A percentile compares a stretch with the other conserved stretches of the same genome.
Conservation (phyloP, 2,797 vertebrate species). For the Argentina silus region DNA sequence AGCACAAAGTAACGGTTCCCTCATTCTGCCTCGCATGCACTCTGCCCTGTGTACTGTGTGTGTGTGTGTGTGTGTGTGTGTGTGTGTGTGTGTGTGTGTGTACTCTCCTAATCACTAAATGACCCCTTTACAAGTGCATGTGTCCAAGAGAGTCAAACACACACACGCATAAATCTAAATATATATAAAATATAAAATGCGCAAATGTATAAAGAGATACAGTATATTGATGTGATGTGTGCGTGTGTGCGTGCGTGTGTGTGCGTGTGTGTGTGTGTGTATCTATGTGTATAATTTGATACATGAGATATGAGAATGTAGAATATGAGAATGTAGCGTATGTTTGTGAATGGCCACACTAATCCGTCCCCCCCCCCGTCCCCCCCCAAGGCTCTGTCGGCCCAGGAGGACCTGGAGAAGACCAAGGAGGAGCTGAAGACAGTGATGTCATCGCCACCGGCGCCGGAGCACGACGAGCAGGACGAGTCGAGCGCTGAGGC, state of each 20-base stretch:
- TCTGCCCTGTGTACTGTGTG: neutral
- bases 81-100: no score
- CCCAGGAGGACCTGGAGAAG: constrained; percentile 95
- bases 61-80: no score
- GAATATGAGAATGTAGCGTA: neutral
- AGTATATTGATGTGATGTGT: no score
- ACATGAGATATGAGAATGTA: neutral
- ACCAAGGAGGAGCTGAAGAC: constrained; percentile 95
- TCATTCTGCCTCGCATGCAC: neutral
- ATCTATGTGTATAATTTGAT: no score
- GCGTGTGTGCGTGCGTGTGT: no score
- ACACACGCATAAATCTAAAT: no score
- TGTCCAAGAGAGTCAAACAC: no score
- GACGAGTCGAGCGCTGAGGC: constrained; percentile 90
- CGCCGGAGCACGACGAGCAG: constrained; percentile 87
- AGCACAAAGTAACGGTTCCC: constrained; percentile 88
- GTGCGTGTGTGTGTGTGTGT: neutral
- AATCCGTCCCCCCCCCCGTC: neutral
- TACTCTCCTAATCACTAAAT: no score
- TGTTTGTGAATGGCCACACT: neutral
- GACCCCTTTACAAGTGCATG: no score
- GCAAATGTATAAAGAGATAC: no score
- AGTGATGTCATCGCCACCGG: constrained; percentile 84
- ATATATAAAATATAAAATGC: no score
- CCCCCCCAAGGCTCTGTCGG: constrained; percentile 85